Base-by-base conservation (phyloP, 2,113 vertebrate genomes). In the Dipodomys spectabilis region DNA sequence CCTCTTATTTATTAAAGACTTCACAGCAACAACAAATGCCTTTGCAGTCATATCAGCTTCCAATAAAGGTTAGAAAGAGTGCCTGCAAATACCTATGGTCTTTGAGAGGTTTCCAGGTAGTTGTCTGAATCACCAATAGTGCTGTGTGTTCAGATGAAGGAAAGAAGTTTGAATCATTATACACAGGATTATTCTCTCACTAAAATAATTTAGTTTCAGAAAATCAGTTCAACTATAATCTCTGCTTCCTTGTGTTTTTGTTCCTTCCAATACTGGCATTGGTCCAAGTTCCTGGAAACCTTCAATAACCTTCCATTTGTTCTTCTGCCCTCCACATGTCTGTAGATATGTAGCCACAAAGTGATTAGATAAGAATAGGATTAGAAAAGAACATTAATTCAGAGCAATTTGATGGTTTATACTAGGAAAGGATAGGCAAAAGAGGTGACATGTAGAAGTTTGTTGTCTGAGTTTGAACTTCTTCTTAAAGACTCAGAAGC, bases 161-260 rank as follows among this genome's bases (percentile, higher is more conserved):
- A 79, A 35, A 85, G 27, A 92, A 85, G 44, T 71, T 77, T 81
- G n/a, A 82, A 44, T 22, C 13, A 75, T 62, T 93, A 83, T 53
- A 81, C 12, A 75, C 7, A 74, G 23, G 80, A 77, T 7, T 57
- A 80, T 67, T 77, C 23, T 86, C n/a, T 15, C 79, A 6, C 49
- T 93, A 94, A 69, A 90, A 90, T 67, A 89, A 91, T 13, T 0
- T 53, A 4, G 23, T 90, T 94, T 78, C 35, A 94, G 82, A 93
- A 92, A 92, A 73, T 87, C 32, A 35, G 11, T 83, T 60, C 60
- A 95, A 65, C 22, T 69, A 7, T 13, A 65, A 15, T 45, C n/a
- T 90, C 16, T 82, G 45, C 32, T 92, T 95, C 12, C 64, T 85
- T 44, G 13, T 89, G 1, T 83, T 11, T 86, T 94, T 92, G 67